A percentile compares a stretch with the other conserved stretches of the same genome.
Conservation (phyloP, 2,797 vertebrate genomes). For the Mormyrus proboscirostris region DNA sequence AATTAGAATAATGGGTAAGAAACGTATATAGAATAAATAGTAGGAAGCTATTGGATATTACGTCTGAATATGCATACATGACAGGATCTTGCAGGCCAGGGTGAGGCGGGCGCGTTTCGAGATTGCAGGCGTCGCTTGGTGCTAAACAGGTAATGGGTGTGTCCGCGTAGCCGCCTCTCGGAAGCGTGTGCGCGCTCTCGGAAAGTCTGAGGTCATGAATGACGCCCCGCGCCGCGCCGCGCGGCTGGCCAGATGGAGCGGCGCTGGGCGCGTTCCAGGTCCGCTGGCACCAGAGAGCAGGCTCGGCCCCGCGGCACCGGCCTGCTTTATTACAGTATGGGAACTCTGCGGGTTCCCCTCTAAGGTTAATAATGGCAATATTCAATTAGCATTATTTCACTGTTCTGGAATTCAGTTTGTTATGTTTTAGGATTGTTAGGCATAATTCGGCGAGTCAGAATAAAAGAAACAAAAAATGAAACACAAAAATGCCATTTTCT, state of each 20-base stretch:
- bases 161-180: conserved; percentile 38
- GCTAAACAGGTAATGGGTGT: conserved; percentile 19
- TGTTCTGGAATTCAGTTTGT: neutral
- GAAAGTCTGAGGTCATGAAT: conserved; percentile 79
- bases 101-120: neutral
- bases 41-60: neutral
- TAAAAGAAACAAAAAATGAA: neutral
- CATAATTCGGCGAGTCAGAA: neutral
- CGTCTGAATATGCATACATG: neutral
- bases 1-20: neutral
- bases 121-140: neutral
- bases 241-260: conserved; percentile 66
- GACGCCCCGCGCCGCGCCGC: conserved; percentile 55
- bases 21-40: neutral
- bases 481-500: neutral
- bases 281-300: conserved; percentile 53
- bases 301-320: conserved; percentile 47
- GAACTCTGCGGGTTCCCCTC: conserved; percentile 14
- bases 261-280: conserved; percentile 62
- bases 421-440: neutral
- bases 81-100: neutral
- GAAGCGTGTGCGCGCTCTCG: conserved; percentile 42
- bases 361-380: neutral
- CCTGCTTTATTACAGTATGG: conserved; percentile 36
- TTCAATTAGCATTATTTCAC: conserved; percentile 1